Conservation (phyloP, 1,140 invertebrate genomes). For the Hestina assimilis region DNA sequence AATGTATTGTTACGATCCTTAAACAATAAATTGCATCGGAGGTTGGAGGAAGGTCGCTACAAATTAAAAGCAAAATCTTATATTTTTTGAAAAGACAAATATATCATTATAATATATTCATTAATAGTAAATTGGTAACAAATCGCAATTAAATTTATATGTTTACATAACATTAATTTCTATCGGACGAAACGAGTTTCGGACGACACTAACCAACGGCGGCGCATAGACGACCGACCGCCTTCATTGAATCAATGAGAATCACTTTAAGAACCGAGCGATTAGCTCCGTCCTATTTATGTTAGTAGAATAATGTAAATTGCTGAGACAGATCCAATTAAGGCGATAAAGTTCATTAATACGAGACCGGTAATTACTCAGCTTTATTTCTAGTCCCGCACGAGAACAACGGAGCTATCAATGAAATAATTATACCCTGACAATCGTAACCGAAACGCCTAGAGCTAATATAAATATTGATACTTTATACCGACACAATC, state of each 20-base stretch:
- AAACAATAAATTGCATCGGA: constrained; percentile 22
- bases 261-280: constrained; percentile 28
- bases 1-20: constrained; percentile 24
- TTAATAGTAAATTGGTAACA: constrained; percentile 41
- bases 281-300: constrained; percentile 39
- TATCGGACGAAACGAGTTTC: constrained; percentile 35
- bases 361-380: constrained; percentile 37
- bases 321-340: constrained; percentile 48
- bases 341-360: constrained; percentile 42
- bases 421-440: constrained; percentile 45
- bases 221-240: constrained; percentile 26
- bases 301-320: constrained; percentile 46
- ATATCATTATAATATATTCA: constrained; percentile 24
- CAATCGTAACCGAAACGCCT: constrained; percentile 51
- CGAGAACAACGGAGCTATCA: constrained; percentile 19
- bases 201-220: constrained; percentile 27
- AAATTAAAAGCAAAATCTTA: constrained; percentile 24
- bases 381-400: constrained; percentile 26
- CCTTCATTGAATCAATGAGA: constrained; percentile 34
- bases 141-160: constrained; percentile 56
- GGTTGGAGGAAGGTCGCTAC: constrained; percentile 21
- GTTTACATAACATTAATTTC: constrained; percentile 54
- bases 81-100: constrained; percentile 4
- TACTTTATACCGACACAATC: constrained; percentile 41
- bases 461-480: constrained; percentile 60